A percentile compares a stretch with the other conserved stretches of the same genome.
These are phyloP conservation scores for Aythya baeri DNA, from an alignment of 2,113 vertebrate genomes.

Conservation along the genomic window DNA sequence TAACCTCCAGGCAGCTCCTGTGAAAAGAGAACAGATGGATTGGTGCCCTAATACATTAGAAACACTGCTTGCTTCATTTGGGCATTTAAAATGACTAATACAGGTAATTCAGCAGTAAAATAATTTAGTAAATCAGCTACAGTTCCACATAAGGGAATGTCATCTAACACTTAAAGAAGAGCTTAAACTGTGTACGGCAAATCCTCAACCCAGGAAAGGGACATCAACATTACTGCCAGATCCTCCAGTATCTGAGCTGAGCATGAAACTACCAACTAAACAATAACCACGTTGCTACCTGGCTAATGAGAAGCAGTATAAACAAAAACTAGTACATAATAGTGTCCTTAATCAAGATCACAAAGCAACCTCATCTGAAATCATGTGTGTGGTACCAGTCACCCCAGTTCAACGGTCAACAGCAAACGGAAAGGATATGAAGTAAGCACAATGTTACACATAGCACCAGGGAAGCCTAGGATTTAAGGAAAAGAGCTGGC, in stretches of 20 bases:
- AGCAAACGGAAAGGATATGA: neutral
- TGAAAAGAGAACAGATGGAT: neutral
- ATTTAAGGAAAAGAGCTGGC: neutral
- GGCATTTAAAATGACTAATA: neutral
- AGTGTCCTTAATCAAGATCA: neutral
- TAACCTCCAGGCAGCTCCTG: conserved; percentile 97
- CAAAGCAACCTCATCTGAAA: neutral
- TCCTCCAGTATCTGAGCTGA: neutral
- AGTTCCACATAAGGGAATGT: neutral
- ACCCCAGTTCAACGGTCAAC: neutral
- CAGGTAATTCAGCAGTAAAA: neutral
- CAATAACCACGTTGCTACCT: neutral
- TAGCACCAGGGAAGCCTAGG: neutral
- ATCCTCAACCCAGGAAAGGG: neutral
- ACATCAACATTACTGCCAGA: neutral
- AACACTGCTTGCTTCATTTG: neutral
- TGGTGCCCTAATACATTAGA: neutral
- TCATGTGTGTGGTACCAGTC: rapidly evolving
- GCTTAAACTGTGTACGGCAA: neutral
- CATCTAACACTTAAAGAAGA: neutral
- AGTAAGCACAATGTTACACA: neutral
- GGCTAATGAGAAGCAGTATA: neutral
- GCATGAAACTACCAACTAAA: neutral
- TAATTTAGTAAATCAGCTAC: neutral
- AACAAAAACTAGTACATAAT: neutral